Evolutionary conservation across 2,797 vertebrate genomes (phyloP), one percentile per base, ranked within the genome.

Genomic region (Iguana delicatissima): DNA sequence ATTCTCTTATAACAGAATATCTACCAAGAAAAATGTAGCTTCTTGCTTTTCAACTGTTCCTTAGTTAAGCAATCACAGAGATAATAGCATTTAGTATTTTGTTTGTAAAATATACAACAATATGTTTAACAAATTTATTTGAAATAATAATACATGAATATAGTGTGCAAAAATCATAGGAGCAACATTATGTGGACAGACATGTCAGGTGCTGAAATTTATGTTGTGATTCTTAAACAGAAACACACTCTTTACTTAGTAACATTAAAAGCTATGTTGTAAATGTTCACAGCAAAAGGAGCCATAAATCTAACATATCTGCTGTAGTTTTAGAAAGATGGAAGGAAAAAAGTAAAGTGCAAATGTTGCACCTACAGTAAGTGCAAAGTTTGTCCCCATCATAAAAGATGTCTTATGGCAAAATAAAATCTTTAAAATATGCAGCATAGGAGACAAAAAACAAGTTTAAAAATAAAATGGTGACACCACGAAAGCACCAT

Each of bases 71-170:
- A 77, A 67, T n/a, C 24, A 1, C 6, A 73, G 26, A 85, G 64
- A 35, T 52, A 77, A 62, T 80, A 42, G 32, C 18, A 90, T 46
- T 73, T 73, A 80, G 24, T 85, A 72, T 74, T 85, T 86, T 90
- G 16, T 3, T 80, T 55, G 91, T 80, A 88, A 69, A 89, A 77
- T 82, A 86, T 62, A 0, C 93, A 90, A 81, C 89, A 95, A 85
- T 88, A 93, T 90, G 95, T 97, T 98, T 98, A 98, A 97, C 95
- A 97, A 95, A 98, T 98, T 98, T 99, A 99, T 99, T 99, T 99
- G 98, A 99, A 99, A 98, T 99, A 99, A 98, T 99, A 99, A 99
- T 99, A 99, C 98, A 99, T 98, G 98, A 98, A 98, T 98, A 98
- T 98, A 99, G 94, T 99, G 99, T 99, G 99, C 99, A 99, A 99